phyloP scores from a whole-genome alignment of 2,797 vertebrate species.

The Eidolon dupreanum region DNA sequence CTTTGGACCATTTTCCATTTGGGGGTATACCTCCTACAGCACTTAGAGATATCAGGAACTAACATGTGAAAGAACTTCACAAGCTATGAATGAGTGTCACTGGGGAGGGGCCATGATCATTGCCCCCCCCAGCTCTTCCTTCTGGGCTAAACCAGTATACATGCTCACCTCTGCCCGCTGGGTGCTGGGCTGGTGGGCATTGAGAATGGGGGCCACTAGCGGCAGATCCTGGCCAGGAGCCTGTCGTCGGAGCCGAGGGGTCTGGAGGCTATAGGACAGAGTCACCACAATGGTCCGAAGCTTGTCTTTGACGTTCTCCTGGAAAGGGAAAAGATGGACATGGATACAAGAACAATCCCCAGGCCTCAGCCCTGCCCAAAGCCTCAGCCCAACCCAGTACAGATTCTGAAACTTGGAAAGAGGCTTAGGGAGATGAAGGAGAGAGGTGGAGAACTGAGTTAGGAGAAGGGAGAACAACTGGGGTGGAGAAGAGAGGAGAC shows the following conservation, averaged over 20 bases:
- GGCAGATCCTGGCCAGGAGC: slow-evolving; percentile 84
- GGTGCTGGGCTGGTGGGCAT: slow-evolving; percentile 87
- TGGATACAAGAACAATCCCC: neutral
- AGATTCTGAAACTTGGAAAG: neutral
- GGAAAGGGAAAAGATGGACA: neutral
- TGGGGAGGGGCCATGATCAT: neutral
- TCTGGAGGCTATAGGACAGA: slow-evolving; percentile 90
- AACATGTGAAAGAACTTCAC: neutral
- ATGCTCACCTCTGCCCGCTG: slow-evolving; percentile 90
- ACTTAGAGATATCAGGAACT: neutral
- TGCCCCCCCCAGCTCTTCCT: neutral
- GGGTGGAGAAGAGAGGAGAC: neutral
- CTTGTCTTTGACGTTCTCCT: slow-evolving; percentile 93
- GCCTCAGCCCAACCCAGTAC: neutral
- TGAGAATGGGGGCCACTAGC: slow-evolving; percentile 89
- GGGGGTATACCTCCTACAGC: neutral
- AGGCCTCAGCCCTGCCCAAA: neutral
- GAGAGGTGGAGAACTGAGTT: neutral
- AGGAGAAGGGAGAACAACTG: neutral
- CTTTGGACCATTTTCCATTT: neutral
- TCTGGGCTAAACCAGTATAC: neutral
- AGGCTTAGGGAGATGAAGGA: neutral
- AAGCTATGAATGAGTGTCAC: neutral
- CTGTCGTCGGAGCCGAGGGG: slow-evolving; percentile 84
- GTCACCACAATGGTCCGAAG: slow-evolving; percentile 92